Conservation (phyloP, 1,140 invertebrate genomes). For the Trypoxylus dichotomus region DNA sequence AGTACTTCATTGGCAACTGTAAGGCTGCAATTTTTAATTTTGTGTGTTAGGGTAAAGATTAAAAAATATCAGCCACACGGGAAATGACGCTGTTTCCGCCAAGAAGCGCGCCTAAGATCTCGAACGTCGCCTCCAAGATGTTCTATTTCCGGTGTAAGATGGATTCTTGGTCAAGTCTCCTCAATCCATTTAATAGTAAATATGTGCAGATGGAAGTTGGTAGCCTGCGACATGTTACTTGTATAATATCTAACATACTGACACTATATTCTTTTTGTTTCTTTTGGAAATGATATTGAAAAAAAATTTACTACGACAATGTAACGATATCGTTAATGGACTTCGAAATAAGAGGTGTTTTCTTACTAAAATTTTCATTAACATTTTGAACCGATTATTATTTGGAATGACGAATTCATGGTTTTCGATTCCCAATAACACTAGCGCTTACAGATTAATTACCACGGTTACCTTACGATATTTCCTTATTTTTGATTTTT, state of each 20-base stretch:
- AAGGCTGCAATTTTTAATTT: neutral
- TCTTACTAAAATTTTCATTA: no score
- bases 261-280: no score
- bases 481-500: no score
- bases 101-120: slow-evolving; percentile 39
- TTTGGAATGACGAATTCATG: no score
- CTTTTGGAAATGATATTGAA: no score
- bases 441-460: no score
- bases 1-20: neutral
- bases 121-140: slow-evolving; percentile 45
- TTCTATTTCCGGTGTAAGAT: slow-evolving; percentile 49
- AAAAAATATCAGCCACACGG: slow-evolving; percentile 29
- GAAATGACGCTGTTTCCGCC: slow-evolving; percentile 46
- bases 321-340: no score
- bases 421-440: no score
- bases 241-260: neutral
- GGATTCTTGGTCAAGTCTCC: slow-evolving; percentile 37
- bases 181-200: neutral
- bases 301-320: no score
- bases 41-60: neutral
- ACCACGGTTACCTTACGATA: no score
- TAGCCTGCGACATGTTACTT: neutral
- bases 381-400: no score
- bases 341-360: no score
- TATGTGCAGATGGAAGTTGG: neutral